These are phyloP conservation scores for Chroicocephalus ridibundus DNA, from an alignment of 2,113 vertebrate species.

Conservation along the genomic window DNA sequence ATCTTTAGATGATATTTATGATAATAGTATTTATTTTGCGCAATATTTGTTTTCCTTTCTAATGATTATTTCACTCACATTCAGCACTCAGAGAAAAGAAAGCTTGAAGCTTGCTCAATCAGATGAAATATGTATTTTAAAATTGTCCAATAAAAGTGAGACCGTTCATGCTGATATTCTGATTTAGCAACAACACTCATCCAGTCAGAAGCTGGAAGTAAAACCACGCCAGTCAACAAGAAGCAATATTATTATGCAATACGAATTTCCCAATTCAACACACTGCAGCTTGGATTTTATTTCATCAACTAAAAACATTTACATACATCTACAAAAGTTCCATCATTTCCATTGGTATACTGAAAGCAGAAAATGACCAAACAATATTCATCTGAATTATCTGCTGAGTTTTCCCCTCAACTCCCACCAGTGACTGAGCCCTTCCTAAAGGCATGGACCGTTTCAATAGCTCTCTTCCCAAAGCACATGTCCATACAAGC, in stretches of 20 bases:
- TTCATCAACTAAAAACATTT: not conserved
- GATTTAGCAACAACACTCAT: not conserved
- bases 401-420: not conserved
- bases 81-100: not conserved
- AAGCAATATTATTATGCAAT: not conserved
- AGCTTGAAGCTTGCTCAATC: not conserved
- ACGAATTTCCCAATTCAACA: not conserved
- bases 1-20: not conserved
- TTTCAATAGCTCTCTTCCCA: not conserved
- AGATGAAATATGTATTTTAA: not conserved
- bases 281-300: not conserved
- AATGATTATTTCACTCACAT: not conserved
- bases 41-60: not conserved
- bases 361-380: not conserved
- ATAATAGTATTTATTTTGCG: not conserved
- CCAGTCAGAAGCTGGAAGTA: not conserved
- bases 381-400: not conserved
- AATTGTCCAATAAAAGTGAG: not conserved
- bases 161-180: not conserved
- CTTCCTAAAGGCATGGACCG: not conserved
- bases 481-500: not conserved
- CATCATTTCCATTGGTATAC: not conserved
- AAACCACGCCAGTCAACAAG: not conserved
- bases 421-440: not conserved
- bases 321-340: not conserved